Evolutionary conservation across 2,113 vertebrate genomes (phyloP), one percentile per base, ranked within the genome.

Genomic region (Notarius lentiginosus): DNA sequence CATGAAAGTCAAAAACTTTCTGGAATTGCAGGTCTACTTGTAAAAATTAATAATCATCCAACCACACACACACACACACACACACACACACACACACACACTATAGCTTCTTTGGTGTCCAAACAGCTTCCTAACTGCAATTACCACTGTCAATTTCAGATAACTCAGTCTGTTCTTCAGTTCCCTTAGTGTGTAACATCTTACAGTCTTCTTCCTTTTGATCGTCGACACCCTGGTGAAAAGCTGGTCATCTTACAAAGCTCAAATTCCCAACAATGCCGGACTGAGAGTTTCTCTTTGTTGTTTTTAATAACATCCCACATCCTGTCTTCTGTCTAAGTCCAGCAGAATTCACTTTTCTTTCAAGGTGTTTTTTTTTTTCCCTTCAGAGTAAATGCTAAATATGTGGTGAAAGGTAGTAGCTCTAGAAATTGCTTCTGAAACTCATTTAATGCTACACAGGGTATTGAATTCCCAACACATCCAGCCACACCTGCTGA

Each of bases 251-350:
- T 17, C 70, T 53, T 84, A 61, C n/a, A 70, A 20, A 80, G 63
- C 81, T 85, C 84, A 51, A 41, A 83, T 86, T 89, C 73, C 84
- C 30, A 27, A n/a, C 76, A 66, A 83, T 65, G 15, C 41, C 68
- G 51, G 68, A 20, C 47, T 22, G 58, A 49, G 70, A 86, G 22
- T 77, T 83, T 66, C 24, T 86, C 72, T 86, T 86, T 88, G 63
- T 86, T 88, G 53, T 79, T 79, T 68, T 79, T 82, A 86, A 77
- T 89, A 81, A 81, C 56, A 61, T 61, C 58, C 56, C 88, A 89
- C 56, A 41, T 84, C 76, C 81, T 60, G 24, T 55, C 22, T 49
- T 58, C 84, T 61, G 56, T 41, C 72, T 65, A 8, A 15, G 22
- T 68, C n/a, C 49, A 11, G 27, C 60, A 49, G 58, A 53, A n/a